phyloP scores from a whole-genome alignment of 2,113 vertebrate species.

The Carettochelys insculpta region DNA sequence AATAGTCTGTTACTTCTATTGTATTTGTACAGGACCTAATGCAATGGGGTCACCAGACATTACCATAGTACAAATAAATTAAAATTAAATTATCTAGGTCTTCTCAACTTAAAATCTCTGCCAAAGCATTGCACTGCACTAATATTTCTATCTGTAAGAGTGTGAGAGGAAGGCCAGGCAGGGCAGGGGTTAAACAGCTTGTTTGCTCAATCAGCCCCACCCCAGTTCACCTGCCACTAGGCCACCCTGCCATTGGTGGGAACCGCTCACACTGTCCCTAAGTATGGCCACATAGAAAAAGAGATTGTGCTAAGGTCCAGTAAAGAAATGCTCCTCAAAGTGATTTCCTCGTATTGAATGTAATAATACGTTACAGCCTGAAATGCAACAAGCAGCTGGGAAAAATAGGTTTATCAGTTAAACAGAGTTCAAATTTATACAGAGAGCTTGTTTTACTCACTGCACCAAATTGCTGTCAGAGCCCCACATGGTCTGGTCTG shows the following conservation, averaged over 20 bases:
- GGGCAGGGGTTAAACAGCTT: too few species aligned
- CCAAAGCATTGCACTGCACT: background rate
- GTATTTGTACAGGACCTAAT: background rate
- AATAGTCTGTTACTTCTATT: too few species aligned
- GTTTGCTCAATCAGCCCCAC: too few species aligned
- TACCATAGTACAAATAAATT: background rate
- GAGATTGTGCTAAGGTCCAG: background rate
- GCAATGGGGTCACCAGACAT: background rate
- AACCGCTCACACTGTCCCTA: too few species aligned
- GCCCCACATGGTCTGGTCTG: too few species aligned
- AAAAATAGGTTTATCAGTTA: background rate
- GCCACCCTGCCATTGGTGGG: too few species aligned
- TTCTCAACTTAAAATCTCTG: background rate
- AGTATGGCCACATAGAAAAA: background rate
- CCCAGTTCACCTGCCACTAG: too few species aligned
- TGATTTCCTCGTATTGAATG: background rate
- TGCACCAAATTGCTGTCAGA: too few species aligned
- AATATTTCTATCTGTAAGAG: background rate
- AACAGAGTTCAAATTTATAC: background rate
- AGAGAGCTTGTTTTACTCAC: too few species aligned
- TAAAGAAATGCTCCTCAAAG: background rate
- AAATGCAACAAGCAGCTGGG: background rate
- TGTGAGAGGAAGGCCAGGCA: too few species aligned
- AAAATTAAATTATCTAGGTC: background rate
- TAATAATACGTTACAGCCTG: background rate